Evolutionary conservation across 2,113 vertebrate genomes (phyloP), one percentile per base, ranked within the genome.

Genomic region (Sarotherodon lohbergeri): DNA sequence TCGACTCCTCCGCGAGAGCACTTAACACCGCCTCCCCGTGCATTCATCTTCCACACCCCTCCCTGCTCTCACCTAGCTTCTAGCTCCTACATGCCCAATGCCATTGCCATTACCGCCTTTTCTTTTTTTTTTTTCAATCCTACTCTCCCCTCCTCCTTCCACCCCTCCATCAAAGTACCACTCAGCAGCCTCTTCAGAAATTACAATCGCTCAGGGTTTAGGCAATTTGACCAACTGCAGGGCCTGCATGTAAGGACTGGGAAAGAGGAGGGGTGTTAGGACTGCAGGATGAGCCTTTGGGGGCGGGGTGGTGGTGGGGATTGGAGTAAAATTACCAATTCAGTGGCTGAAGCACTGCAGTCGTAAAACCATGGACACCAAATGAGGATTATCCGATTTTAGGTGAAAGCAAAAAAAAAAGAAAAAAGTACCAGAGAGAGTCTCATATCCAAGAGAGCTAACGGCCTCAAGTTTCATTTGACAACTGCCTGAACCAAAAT

Each of bases 121-220:
- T 81, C 71, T 79, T 56, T 55, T 12, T 55, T 81, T 83, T 84
- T 92, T 55, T 6, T 24, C 59, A 55, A 36, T 66, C 57, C 50
- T 48, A 32, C 81, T 86, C 57, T 81, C 85, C 61, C 82, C 50
- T 83, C 89, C 80, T 78, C 80, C 73, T 61, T 87, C 82, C 82
- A 84, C 81, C 83, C 86, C 83, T 93, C 88, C 94, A 95, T 95
- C 94, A 95, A 95, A 96, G 92, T 94, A 80, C 93, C 94, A 94
- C 95, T 96, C 94, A 87, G 95, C 88, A 91, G 93, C 89, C 96
- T 96, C 96, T 95, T 95, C 93, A 95, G 92, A 96, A 96, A 96
- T 96, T 96, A 96, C 95, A 96, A 95, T 96, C 91, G 92, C 93
- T 93, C 92, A 88, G 94, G 94, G 93, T 96, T 96, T 96, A 95